These are phyloP conservation scores for Caenorhabditis panamensis DNA, from an alignment of 2,888 invertebrate genomes.

Conservation along the genomic window DNA sequence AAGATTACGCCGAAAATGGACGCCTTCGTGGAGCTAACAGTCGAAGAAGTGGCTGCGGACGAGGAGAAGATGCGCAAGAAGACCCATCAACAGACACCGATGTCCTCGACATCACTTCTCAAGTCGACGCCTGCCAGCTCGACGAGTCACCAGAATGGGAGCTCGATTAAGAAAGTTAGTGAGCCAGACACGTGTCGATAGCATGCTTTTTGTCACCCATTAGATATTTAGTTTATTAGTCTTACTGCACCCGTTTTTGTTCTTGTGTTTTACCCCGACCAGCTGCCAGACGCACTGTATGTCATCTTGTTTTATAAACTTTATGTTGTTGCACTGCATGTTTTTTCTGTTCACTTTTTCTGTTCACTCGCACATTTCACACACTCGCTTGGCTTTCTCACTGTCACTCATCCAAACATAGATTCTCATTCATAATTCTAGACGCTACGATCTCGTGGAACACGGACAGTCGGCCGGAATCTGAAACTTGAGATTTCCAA, in stretches of 20 bases:
- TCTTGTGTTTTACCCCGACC: too few relatives aligned
- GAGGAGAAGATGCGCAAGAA: constrained; percentile 11
- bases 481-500: constrained; percentile 20
- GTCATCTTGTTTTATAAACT: too few relatives aligned
- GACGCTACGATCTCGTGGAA: constrained; percentile 29
- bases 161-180: constrained; percentile 48
- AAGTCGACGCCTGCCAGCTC: constrained; percentile 21
- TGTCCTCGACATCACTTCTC: not conserved
- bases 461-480: constrained; percentile 36
- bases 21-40: constrained; percentile 18
- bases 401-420: not conserved
- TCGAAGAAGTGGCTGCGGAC: constrained; percentile 20
- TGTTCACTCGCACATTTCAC: not conserved
- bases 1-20: constrained; percentile 37
- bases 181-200: too few relatives aligned
- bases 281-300: too few relatives aligned
- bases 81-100: constrained; percentile 21
- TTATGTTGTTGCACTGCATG: not conserved
- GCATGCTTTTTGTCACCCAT: too few relatives aligned
- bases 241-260: too few relatives aligned
- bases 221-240: too few relatives aligned
- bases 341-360: not conserved
- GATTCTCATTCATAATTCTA: constrained; percentile 15
- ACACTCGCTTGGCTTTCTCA: not conserved
- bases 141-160: constrained; percentile 13